Conservation (phyloP, 2,797 vertebrate genomes). For the Platyrinchus mystaceus region DNA sequence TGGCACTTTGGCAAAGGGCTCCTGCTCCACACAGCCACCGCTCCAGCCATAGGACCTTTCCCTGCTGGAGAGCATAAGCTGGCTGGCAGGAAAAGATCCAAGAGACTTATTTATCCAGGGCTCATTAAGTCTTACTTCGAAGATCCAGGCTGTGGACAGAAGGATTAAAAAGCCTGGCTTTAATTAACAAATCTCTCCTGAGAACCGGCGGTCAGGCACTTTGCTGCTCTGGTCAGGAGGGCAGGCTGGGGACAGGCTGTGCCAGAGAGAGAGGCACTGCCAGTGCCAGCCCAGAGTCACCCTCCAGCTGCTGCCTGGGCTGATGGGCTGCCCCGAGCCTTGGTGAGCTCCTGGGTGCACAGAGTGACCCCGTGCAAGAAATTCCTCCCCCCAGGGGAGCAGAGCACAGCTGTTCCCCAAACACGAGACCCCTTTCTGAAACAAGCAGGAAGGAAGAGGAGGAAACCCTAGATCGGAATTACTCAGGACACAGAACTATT, state of each 20-base stretch:
- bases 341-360: background rate
- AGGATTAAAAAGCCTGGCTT: conserved; percentile 50
- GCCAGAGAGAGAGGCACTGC: background rate
- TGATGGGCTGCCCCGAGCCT: background rate
- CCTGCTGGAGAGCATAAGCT: background rate
- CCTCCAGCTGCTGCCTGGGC: background rate
- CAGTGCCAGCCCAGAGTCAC: accelerated
- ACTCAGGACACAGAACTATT: accelerated
- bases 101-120: conserved; percentile 4
- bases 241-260: background rate
- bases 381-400: accelerated
- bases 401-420: background rate
- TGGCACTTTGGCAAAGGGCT: background rate
- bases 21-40: background rate
- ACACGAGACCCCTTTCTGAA: accelerated
- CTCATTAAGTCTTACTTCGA: conserved; percentile 12
- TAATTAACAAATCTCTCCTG: conserved; percentile 54
- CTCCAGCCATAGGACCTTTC: background rate
- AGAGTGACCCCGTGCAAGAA: accelerated
- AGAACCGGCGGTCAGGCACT: background rate
- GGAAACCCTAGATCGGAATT: accelerated
- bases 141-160: conserved; percentile 2
- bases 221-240: background rate
- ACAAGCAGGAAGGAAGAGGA: background rate
- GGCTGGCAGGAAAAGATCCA: conserved; percentile 42